Percentiles rank a stretch among this genome's conserved stretches.
Conservation (phyloP, 2,888 invertebrate genomes). For the Mechanitis messenoides region DNA sequence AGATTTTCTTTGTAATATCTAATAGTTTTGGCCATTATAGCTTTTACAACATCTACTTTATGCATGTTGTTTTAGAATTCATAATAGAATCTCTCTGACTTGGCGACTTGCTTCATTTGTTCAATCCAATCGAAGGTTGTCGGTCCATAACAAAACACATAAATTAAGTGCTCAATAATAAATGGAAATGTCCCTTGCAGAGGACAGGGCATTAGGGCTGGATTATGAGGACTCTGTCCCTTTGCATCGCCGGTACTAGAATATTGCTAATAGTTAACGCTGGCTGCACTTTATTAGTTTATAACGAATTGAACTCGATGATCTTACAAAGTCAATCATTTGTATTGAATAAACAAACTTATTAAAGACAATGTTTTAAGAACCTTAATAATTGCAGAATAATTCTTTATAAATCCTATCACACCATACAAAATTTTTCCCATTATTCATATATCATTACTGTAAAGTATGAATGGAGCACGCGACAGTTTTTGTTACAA, state of each 20-base stretch:
- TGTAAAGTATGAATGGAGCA: slow-evolving; percentile 52
- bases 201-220: slow-evolving; percentile 76
- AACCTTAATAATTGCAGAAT: background rate
- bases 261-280: slow-evolving; percentile 14
- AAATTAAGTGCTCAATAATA: slow-evolving; percentile 79
- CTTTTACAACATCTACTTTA: slow-evolving; percentile 32
- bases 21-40: slow-evolving; percentile 33
- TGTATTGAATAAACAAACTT: background rate
- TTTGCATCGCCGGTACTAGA: slow-evolving; percentile 48
- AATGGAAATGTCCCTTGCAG: slow-evolving; percentile 78
- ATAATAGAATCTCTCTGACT: slow-evolving; percentile 25
- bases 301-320: background rate
- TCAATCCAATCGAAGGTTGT: slow-evolving; percentile 53
- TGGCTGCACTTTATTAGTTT: slow-evolving; percentile 3
- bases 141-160: slow-evolving; percentile 77
- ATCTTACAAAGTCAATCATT: background rate
- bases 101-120: slow-evolving; percentile 38
- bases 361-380: background rate
- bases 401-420: background rate
- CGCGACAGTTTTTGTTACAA: slow-evolving; percentile 50
- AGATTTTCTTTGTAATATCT: slow-evolving; percentile 37
- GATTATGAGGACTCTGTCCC: slow-evolving; percentile 70
- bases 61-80: slow-evolving; percentile 20
- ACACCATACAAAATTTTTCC: slow-evolving; percentile 23
- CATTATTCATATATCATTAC: slow-evolving; percentile 30